phyloP scores from a whole-genome alignment of 2,113 vertebrate genomes.

The Barbus barbus region DNA sequence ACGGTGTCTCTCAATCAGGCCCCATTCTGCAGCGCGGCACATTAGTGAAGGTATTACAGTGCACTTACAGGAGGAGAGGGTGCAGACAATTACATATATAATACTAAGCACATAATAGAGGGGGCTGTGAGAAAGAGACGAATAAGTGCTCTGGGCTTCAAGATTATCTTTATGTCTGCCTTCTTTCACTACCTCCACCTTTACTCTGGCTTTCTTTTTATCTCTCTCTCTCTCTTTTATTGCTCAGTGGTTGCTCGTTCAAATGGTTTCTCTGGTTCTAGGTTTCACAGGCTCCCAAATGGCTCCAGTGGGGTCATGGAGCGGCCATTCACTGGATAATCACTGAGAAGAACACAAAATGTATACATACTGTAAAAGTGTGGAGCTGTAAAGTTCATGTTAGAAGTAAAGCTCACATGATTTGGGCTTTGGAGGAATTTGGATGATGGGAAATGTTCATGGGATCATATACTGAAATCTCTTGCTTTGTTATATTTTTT shows the following conservation, averaged over 20 bases:
- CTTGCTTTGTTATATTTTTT: conserved; percentile 4
- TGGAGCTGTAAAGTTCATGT: background rate
- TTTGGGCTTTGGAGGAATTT: background rate
- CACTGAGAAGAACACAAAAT: background rate
- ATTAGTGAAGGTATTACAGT: conserved; percentile 55
- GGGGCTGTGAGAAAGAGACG: conserved; percentile 18
- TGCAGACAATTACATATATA: conserved; percentile 39
- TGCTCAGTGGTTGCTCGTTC: background rate
- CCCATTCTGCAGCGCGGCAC: conserved; percentile 74
- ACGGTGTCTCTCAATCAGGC: conserved; percentile 76
- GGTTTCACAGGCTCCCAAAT: background rate
- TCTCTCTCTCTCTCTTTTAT: conserved; percentile 29
- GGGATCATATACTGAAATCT: background rate
- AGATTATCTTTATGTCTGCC: background rate
- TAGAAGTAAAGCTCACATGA: background rate
- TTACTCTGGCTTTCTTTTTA: conserved; percentile 37
- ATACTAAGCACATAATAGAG: conserved; percentile 39
- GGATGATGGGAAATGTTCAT: background rate
- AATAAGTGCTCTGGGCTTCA: conserved; percentile 10
- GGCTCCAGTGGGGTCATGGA: background rate
- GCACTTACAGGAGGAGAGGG: conserved; percentile 33
- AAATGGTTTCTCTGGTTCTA: background rate
- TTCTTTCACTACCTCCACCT: conserved; percentile 15
- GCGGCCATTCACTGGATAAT: background rate
- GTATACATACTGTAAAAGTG: background rate